Evolutionary conservation across 2,888 invertebrate genomes (phyloP), one percentile per base, ranked within the genome.

Genomic region (Scaptomyza caliginosa): DNA sequence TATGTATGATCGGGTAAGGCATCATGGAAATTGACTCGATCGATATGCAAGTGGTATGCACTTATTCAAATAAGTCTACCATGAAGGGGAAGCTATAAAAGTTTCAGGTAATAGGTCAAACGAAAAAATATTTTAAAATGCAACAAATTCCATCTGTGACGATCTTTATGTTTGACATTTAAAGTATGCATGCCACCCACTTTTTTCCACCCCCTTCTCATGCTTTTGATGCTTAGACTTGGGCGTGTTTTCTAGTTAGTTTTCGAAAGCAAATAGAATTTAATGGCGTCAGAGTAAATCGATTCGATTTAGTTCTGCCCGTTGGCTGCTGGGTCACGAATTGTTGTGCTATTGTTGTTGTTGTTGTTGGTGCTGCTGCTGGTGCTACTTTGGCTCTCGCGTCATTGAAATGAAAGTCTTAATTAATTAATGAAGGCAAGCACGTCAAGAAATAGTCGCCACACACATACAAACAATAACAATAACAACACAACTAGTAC

Each of bases 391-490:
- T 43, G 26, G 46, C 48, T 52, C 51, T 50, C 30, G 45, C 71
- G 65, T 74, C 72, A 70, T 63, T 64, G 40, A 55, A 71, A 58
- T 42, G 45, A 50, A 63, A 69, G 55, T 50, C 68, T 68, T 42
- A 80, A 79, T 81, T 79, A 84, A 79, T 79, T 72, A 79, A 84
- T 60, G 58, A 58, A 67, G 50, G 50, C 65, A 63, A 65, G 34
- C 34, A 64, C 49, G 46, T 17, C 36, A 24, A 23, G 30, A 36
- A 54, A 67, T n/a, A 60, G 46, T 36, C 36, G 8, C 34, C 16
- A 34, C 30, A 21, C 21, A 46, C 30, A 30, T 24, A 11, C 10
- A 5, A 39, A 34, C 16, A 7, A 34, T 5, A 32, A 13, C 34
- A 60, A 17, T 2, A 11, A 21, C 23, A 19, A 38, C 19, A 11